Evolutionary conservation across 2,888 invertebrate species (phyloP).

Genomic region (Lasioglossum villosulum): DNA sequence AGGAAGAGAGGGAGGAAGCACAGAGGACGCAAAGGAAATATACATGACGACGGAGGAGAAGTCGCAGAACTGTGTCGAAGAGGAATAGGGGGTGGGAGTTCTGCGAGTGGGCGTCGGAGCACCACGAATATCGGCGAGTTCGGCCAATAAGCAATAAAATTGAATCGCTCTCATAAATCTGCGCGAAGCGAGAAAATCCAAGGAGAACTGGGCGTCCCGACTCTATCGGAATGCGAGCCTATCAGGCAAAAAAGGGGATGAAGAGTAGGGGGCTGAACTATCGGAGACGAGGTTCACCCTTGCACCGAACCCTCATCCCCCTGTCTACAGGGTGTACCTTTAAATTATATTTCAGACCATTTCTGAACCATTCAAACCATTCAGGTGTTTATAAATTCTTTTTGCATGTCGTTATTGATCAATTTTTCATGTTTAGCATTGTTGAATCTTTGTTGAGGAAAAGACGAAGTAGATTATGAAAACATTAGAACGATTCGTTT

Average conservation of each 20-base stretch:
- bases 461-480: not conserved
- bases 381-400: not conserved
- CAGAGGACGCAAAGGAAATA: not conserved
- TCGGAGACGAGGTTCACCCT: constrained; percentile 26
- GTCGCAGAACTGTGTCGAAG: constrained; percentile 21
- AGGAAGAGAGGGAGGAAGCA: not conserved
- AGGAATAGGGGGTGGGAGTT: not conserved
- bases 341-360: not conserved
- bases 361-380: not conserved
- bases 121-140: constrained; percentile 62
- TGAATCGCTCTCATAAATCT: constrained; percentile 73
- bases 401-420: not conserved
- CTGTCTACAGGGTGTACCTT: constrained; percentile 14
- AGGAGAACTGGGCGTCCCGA: constrained; percentile 31
- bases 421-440: not conserved
- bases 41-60: not conserved
- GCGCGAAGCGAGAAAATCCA: constrained; percentile 58
- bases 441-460: not conserved
- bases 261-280: not conserved
- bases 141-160: constrained; percentile 74
- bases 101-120: constrained; percentile 3
- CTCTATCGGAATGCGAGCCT: constrained; percentile 39
- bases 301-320: constrained; percentile 9
- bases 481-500: not conserved
- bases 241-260: constrained; percentile 26